Percentiles rank a stretch among this genome's conserved stretches.
phyloP scores from a whole-genome alignment of 2,888 invertebrate genomes.

The Neuroscelio doddi region DNA sequence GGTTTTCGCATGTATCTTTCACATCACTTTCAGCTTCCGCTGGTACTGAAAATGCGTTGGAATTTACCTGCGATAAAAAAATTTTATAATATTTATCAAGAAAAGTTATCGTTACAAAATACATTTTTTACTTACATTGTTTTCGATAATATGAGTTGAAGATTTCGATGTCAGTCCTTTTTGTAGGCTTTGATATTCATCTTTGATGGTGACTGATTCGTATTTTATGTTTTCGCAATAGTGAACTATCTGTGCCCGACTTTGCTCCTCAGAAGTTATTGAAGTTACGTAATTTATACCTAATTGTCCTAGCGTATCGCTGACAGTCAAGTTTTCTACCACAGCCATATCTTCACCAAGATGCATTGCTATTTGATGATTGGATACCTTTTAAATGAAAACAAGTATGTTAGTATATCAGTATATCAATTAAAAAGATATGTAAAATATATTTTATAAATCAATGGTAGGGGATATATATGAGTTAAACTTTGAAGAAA shows the following conservation, averaged over 20 bases:
- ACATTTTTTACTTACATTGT: conserved; percentile 49
- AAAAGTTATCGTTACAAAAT: neutral
- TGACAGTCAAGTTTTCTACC: conserved; percentile 63
- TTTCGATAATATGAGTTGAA: conserved; percentile 53
- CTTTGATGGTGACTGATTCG: conserved; percentile 57
- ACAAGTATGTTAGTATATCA: no score
- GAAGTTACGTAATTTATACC: conserved; percentile 69
- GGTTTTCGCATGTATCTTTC: conserved; percentile 53
- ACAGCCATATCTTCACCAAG: conserved; percentile 66
- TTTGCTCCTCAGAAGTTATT: conserved; percentile 59
- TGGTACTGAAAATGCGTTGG: conserved; percentile 51
- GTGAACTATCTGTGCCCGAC: conserved; percentile 59
- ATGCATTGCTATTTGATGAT: conserved; percentile 68
- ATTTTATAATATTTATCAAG: neutral
- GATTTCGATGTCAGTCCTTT: conserved; percentile 54
- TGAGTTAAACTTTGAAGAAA: no score
- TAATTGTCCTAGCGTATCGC: conserved; percentile 60
- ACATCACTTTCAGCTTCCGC: conserved; percentile 52
- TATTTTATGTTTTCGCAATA: conserved; percentile 64
- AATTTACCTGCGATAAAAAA: conserved; percentile 49
- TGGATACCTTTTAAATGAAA: conserved; percentile 57
- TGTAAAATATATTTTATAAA: no score
- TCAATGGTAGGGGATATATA: no score
- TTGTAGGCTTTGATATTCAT: conserved; percentile 59
- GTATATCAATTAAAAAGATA: no score